Evolutionary conservation across 1,140 invertebrate genomes (phyloP).

Genomic region (Apis laboriosa): DNA sequence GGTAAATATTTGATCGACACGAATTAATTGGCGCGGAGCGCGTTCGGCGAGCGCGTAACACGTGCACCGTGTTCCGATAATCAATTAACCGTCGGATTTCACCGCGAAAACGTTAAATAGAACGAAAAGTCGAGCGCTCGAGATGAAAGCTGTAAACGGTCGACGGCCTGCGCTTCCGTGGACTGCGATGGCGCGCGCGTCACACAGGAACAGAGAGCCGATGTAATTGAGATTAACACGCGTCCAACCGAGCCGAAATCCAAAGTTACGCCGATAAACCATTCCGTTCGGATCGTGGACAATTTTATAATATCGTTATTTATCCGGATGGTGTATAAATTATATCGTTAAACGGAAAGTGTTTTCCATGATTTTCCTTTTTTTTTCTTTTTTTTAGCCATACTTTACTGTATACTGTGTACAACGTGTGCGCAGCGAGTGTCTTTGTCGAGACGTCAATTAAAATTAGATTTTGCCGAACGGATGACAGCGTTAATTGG

Average conservation of each 20-base stretch:
- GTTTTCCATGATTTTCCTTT: background rate
- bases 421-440: background rate
- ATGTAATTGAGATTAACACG: slow-evolving; percentile 55
- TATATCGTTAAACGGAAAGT: background rate
- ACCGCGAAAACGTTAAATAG: slow-evolving; percentile 48
- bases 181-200: slow-evolving; percentile 7
- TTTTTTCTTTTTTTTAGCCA: background rate
- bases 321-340: no score
- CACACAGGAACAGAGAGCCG: slow-evolving; percentile 54
- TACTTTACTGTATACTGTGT: no score
- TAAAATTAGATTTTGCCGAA: background rate
- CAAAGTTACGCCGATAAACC: no score
- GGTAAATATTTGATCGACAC: slow-evolving; percentile 5
- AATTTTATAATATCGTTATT: no score
- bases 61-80: slow-evolving; percentile 24
- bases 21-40: slow-evolving; percentile 6
- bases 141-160: slow-evolving; percentile 59
- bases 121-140: slow-evolving; percentile 28
- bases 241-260: background rate
- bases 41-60: background rate
- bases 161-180: slow-evolving; percentile 50
- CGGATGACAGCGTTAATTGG: slow-evolving; percentile 11
- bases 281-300: no score
- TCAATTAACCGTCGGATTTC: slow-evolving; percentile 46
- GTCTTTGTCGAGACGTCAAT: background rate